Evolutionary conservation across 2,113 vertebrate genomes (phyloP).

Genomic region (Capricornis sumatraensis): DNA sequence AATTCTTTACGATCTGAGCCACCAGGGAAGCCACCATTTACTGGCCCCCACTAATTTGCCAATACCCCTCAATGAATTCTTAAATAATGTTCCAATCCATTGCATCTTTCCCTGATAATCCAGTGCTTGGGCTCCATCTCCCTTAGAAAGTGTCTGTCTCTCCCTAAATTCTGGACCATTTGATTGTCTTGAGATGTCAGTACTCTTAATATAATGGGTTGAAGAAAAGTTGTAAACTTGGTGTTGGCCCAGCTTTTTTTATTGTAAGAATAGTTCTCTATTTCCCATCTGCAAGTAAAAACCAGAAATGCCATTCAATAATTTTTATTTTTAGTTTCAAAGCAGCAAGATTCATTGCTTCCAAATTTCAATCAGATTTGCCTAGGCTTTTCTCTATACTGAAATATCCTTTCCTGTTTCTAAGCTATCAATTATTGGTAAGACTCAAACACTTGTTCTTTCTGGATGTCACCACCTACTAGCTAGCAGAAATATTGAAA

Average conservation of each 20-base stretch:
- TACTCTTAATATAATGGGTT: neutral
- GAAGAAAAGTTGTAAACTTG: neutral
- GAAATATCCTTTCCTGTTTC: neutral
- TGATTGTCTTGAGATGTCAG: neutral
- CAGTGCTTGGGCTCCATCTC: neutral
- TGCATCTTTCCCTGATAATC: neutral
- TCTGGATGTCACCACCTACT: neutral
- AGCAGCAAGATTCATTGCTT: neutral
- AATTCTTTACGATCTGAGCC: neutral
- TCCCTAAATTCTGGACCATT: neutral
- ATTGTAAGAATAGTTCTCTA: neutral
- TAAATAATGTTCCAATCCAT: neutral
- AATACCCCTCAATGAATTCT: neutral
- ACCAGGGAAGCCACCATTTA: neutral
- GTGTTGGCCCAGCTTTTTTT: neutral
- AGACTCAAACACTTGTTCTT: neutral
- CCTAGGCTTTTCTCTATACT: neutral
- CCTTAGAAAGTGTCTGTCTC: neutral
- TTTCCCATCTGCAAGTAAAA: neutral
- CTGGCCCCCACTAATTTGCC: neutral
- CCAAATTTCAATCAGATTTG: neutral
- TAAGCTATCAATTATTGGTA: neutral
- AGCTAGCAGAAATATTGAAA: neutral
- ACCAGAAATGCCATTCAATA: neutral
- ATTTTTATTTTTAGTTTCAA: neutral